phyloP scores from a whole-genome alignment of 2,113 vertebrate species.

The Pitta sordida region DNA sequence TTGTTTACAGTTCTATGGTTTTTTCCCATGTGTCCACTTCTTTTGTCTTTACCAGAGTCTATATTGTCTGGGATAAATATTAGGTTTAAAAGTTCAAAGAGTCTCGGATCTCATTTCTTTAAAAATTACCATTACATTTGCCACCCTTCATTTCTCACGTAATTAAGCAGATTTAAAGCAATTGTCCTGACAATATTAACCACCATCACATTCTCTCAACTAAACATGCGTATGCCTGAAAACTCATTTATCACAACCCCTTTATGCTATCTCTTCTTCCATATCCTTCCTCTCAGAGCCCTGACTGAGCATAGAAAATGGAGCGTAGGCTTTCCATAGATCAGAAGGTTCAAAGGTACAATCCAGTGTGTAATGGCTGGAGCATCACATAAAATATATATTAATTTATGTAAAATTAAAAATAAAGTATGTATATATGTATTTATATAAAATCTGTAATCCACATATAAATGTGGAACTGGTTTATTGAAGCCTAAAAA shows the following conservation, averaged over 20 bases:
- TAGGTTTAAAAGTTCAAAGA: not conserved
- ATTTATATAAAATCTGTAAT: not conserved
- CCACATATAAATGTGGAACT: not conserved
- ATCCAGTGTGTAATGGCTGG: not conserved
- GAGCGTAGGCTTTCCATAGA: not conserved
- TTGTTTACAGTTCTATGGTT: not conserved
- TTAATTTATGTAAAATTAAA: too few relatives aligned
- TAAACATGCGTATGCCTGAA: fast-evolving
- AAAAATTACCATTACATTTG: not conserved
- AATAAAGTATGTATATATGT: not conserved
- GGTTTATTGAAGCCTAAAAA: not conserved
- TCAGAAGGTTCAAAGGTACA: not conserved
- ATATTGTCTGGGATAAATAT: not conserved
- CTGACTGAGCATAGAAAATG: not conserved
- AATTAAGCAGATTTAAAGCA: not conserved
- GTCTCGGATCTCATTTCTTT: not conserved
- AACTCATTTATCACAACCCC: not conserved
- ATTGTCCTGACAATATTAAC: not conserved
- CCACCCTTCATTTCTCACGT: not conserved
- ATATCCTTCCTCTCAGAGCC: not conserved
- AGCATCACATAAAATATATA: fast-evolving
- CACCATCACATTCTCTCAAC: not conserved
- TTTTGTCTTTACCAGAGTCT: not conserved
- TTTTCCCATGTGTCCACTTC: not conserved
- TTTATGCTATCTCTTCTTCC: not conserved